phyloP scores from a whole-genome alignment of 2,113 vertebrate genomes.

The Lethenteron reissneri region DNA sequence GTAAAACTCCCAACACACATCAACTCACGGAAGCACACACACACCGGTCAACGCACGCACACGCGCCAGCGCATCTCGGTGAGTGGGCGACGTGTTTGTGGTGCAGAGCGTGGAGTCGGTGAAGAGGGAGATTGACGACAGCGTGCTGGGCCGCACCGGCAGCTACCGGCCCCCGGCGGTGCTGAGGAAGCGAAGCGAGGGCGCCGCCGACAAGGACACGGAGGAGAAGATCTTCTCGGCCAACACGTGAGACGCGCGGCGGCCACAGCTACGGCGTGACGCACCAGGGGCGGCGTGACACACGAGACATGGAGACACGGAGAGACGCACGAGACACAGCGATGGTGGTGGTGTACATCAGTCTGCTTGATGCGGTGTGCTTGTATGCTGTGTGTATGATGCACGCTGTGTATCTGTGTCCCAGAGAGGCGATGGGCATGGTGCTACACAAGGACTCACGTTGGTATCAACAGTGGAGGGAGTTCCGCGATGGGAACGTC shows the following conservation, averaged over 20 bases:
- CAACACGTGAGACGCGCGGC: conserved; percentile 42
- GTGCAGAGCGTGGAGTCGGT: conserved; percentile 59
- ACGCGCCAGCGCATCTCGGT: too few species aligned
- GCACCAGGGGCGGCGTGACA: too few species aligned
- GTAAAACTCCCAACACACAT: too few species aligned
- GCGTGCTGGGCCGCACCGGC: conserved; percentile 45
- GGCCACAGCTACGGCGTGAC: too few species aligned
- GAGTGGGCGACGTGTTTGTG: background rate
- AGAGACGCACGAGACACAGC: too few species aligned
- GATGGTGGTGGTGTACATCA: too few species aligned
- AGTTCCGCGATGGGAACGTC: conserved; percentile 86
- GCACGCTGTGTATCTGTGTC: conserved; percentile 6
- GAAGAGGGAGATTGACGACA: conserved; percentile 60
- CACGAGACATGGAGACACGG: too few species aligned
- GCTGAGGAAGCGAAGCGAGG: conserved; percentile 65
- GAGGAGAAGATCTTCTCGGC: conserved; percentile 50
- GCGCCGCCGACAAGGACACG: conserved; percentile 36
- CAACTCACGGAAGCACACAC: too few species aligned
- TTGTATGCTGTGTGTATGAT: too few species aligned
- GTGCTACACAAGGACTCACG: conserved; percentile 90
- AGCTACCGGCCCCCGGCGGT: conserved; percentile 51
- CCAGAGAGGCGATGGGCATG: conserved; percentile 64
- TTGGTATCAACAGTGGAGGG: conserved; percentile 96
- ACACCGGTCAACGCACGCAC: too few species aligned
- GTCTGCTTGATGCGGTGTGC: too few species aligned